Evolutionary conservation across 2,888 invertebrate species (phyloP).

Genomic region (Apotomis betuletana): DNA sequence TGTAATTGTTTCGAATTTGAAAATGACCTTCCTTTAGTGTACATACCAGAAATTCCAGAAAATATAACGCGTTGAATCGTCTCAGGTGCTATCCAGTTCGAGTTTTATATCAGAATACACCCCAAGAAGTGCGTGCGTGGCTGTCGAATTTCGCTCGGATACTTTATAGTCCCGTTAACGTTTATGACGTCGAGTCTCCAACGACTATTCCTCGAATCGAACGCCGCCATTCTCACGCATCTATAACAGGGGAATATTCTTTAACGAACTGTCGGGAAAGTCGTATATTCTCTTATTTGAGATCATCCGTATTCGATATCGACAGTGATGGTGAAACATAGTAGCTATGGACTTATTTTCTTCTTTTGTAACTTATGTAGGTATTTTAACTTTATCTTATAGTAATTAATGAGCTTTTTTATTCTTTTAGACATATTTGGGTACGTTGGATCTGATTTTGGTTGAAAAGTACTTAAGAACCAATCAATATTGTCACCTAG

Average conservation of each 20-base stretch:
- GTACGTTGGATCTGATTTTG: no score
- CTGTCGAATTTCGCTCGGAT: constrained; percentile 48
- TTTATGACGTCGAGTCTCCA: constrained; percentile 49
- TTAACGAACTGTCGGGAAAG: constrained; percentile 41
- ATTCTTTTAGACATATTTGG: no score
- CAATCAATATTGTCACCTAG: no score
- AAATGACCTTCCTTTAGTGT: no score
- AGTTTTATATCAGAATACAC: constrained; percentile 30
- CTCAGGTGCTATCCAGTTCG: constrained; percentile 2
- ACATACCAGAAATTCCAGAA: no score
- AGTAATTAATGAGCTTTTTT: no score
- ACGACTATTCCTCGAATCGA: constrained; percentile 53
- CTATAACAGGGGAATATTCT: constrained; percentile 50
- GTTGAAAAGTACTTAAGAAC: no score
- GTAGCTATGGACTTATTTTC: background rate
- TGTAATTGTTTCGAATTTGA: no score
- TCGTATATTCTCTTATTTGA: constrained; percentile 40
- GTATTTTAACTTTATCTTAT: no score
- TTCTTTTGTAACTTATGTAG: no score
- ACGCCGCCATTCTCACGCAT: constrained; percentile 50
- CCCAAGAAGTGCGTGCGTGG: constrained; percentile 34
- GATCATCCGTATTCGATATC: constrained; percentile 23
- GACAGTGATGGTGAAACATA: background rate
- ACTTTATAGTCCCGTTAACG: constrained; percentile 54
- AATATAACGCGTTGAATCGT: no score